These are phyloP conservation scores for Colostygia pectinataria DNA, from an alignment of 2,888 invertebrate genomes.

Conservation along the genomic window DNA sequence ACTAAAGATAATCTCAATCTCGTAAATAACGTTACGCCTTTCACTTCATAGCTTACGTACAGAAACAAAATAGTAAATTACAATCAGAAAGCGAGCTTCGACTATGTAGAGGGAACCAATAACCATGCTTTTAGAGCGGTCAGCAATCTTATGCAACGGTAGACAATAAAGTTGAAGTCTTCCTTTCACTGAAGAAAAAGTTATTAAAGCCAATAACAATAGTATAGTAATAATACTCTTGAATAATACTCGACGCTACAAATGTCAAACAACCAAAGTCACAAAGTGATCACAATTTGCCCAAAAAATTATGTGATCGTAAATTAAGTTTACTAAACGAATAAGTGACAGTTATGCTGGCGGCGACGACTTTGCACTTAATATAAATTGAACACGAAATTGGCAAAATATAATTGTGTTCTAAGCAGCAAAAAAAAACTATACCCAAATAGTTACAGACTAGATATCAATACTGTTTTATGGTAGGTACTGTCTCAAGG, in stretches of 20 bases:
- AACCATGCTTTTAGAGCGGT: conserved; percentile 48
- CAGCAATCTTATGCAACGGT: conserved; percentile 53
- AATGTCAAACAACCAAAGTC: conserved; percentile 16
- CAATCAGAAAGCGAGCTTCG: conserved; percentile 54
- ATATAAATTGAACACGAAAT: conserved; percentile 14
- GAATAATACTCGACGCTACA: neutral
- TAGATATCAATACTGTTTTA: too few species aligned
- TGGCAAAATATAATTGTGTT: neutral
- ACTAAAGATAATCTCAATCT: conserved; percentile 26
- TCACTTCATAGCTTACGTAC: conserved; percentile 53
- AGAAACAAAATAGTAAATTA: conserved; percentile 51
- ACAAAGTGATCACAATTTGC: conserved; percentile 20
- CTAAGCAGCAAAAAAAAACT: neutral
- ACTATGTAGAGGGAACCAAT: conserved; percentile 47
- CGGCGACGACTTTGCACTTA: conserved; percentile 10
- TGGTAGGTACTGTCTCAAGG: conserved; percentile 2
- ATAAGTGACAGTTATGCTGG: conserved; percentile 24
- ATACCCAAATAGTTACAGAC: too few species aligned
- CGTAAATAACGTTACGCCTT: conserved; percentile 42
- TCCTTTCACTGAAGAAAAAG: conserved; percentile 54
- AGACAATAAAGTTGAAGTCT: conserved; percentile 56
- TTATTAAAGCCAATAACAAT: conserved; percentile 31
- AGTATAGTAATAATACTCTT: too few species aligned
- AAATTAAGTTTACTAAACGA: conserved; percentile 27
- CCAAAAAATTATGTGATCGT: conserved; percentile 17